These are phyloP conservation scores for Dinomys branickii DNA, from an alignment of 2,113 vertebrate genomes.

Conservation along the genomic window DNA sequence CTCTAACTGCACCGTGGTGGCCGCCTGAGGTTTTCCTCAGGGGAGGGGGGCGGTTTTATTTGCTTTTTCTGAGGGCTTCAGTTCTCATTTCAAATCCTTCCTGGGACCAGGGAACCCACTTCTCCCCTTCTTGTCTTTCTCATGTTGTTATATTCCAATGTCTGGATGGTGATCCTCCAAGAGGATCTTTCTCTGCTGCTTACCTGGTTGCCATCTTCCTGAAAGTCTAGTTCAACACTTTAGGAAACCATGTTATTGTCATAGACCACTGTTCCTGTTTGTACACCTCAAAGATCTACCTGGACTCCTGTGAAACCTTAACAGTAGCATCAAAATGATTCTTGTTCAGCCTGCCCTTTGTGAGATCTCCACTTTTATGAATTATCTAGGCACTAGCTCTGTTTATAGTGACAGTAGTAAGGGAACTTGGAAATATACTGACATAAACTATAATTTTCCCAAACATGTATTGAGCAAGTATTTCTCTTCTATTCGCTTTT, in stretches of 20 bases:
- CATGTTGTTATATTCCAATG: too few species aligned
- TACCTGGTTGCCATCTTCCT: too few species aligned
- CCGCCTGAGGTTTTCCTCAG: too few species aligned
- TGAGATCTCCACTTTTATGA: background rate
- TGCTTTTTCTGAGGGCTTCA: too few species aligned
- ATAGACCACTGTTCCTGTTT: background rate
- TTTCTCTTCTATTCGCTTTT: conserved; percentile 18
- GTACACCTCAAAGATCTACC: background rate
- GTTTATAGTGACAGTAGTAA: background rate
- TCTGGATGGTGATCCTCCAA: too few species aligned
- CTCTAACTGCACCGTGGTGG: too few species aligned
- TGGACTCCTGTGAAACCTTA: background rate
- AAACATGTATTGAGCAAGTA: background rate
- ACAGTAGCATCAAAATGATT: background rate
- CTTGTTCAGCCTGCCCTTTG: background rate
- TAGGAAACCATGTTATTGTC: conserved; percentile 1
- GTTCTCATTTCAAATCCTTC: too few species aligned
- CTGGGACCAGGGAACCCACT: too few species aligned
- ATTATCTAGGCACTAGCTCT: background rate
- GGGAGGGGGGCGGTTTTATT: too few species aligned
- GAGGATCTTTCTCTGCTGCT: too few species aligned
- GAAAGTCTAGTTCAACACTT: too few species aligned
- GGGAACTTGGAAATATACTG: background rate
- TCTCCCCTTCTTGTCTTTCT: too few species aligned
- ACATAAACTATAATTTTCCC: background rate